These are phyloP conservation scores for Lutjanus argentimaculatus DNA, from an alignment of 2,797 vertebrate genomes.

Conservation along the genomic window DNA sequence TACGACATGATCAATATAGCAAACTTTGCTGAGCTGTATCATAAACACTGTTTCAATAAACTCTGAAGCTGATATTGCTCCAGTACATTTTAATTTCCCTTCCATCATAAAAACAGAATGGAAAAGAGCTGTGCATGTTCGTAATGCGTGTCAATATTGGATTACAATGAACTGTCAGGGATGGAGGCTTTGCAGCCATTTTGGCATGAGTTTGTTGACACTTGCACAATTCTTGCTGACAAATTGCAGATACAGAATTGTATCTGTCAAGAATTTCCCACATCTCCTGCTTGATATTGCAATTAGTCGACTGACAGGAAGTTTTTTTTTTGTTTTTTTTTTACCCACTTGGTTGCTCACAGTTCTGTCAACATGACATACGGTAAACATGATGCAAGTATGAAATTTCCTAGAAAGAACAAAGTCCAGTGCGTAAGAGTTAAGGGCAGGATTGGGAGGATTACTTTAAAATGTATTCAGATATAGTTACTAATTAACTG, in stretches of 20 bases:
- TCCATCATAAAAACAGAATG: too few species aligned
- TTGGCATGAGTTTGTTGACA: not conserved
- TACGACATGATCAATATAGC: not conserved
- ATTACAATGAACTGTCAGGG: not conserved
- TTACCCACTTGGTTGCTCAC: not conserved
- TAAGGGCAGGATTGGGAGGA: too few species aligned
- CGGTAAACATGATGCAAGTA: not conserved
- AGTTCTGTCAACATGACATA: not conserved
- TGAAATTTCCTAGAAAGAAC: not conserved
- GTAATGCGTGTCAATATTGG: not conserved
- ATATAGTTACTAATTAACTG: too few species aligned
- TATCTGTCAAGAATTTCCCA: not conserved
- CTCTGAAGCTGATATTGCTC: not conserved
- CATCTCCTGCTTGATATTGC: not conserved
- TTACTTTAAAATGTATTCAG: too few species aligned
- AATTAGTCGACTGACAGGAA: not conserved
- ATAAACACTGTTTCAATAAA: too few species aligned
- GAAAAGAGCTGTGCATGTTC: too few species aligned
- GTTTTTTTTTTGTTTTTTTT: not conserved
- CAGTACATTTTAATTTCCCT: too few species aligned
- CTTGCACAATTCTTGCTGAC: not conserved
- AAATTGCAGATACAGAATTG: not conserved
- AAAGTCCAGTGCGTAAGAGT: too few species aligned
- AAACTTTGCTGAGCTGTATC: not conserved
- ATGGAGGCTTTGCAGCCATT: not conserved